Conservation (phyloP, 2,797 vertebrate species). For the Liasis olivaceus region DNA sequence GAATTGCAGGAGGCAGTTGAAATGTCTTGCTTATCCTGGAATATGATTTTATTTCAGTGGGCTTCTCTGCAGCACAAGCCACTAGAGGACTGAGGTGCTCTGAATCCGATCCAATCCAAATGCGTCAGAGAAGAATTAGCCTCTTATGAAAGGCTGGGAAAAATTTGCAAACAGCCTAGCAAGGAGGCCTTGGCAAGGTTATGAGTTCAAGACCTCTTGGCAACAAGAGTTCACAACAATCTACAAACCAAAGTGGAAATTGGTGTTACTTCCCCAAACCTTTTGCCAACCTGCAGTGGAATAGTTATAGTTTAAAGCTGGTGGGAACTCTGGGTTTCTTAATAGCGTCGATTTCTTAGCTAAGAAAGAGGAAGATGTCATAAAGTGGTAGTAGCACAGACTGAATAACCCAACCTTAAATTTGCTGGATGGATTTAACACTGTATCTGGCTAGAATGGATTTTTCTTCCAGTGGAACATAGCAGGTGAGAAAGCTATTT, state of each 20-base stretch:
- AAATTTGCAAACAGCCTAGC: neutral
- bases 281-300: neutral
- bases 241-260: neutral
- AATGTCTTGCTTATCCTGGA: neutral
- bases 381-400: no score
- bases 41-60: neutral
- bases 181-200: neutral
- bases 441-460: neutral
- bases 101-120: conserved; percentile 6
- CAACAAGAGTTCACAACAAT: neutral
- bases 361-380: neutral
- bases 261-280: neutral
- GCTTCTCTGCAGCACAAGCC: neutral
- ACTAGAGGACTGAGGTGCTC: neutral
- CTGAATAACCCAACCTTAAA: neutral
- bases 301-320: neutral
- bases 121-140: neutral
- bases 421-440: neutral
- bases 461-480: neutral
- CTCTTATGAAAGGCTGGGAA: neutral
- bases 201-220: neutral
- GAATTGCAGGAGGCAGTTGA: no score
- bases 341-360: neutral
- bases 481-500: conserved; percentile 1
- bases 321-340: neutral